These are phyloP conservation scores for Acrobasis consociella DNA, from an alignment of 2,888 invertebrate species.

Conservation along the genomic window DNA sequence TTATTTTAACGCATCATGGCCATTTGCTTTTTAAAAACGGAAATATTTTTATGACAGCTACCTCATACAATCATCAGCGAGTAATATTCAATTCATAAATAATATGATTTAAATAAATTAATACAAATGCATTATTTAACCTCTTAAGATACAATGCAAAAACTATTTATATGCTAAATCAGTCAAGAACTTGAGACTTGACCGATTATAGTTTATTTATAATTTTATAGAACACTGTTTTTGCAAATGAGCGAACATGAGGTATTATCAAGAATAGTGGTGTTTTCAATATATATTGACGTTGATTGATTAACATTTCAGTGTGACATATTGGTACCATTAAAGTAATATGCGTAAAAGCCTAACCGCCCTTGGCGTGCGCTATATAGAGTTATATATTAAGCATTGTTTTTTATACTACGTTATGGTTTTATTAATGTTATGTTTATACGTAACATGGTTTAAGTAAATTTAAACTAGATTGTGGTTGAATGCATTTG, in stretches of 20 bases:
- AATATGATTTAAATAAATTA: not conserved
- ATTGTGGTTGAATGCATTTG: too few relatives aligned
- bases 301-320: conserved; percentile 7
- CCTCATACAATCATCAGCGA: not conserved
- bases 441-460: too few relatives aligned
- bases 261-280: not conserved
- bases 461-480: too few relatives aligned
- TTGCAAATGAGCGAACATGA: not conserved
- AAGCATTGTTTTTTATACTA: too few relatives aligned
- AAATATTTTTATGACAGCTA: not conserved
- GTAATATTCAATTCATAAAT: not conserved
- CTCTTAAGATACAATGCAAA: not conserved
- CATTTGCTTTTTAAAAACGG: not conserved
- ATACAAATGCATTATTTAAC: not conserved
- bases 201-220: conserved; percentile 10
- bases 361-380: too few relatives aligned
- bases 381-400: too few relatives aligned
- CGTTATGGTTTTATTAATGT: too few relatives aligned
- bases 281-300: not conserved
- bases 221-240: not conserved
- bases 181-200: conserved; percentile 1
- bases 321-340: not conserved
- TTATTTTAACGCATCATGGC: not conserved
- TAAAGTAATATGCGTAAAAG: too few relatives aligned
- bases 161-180: not conserved